Base-by-base conservation (phyloP, 2,888 invertebrate species). In the Agrochola macilenta region DNA sequence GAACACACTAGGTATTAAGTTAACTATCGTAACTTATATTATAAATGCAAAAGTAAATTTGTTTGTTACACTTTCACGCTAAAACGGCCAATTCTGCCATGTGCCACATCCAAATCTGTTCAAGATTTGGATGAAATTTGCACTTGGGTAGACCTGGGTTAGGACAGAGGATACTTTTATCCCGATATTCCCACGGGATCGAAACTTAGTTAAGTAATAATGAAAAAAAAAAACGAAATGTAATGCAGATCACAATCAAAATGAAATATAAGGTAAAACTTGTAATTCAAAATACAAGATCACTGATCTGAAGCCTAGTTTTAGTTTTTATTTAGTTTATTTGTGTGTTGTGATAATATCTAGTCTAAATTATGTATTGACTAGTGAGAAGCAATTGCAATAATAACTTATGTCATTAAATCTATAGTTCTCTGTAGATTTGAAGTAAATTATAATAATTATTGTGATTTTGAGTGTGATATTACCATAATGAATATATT, bases 401-500 rank as follows among this genome's bases (percentile, higher is more conserved):
- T 64, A 69, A 64, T 65, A 71, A 69, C 14, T 20, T n/a, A 69
- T 57, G 49, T 64, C 14, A 26, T 60, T 57, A 30, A 63, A n/a
- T 61, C 26, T 60, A 17, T 58, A 70, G 20, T 76, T 30, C 4
- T 54, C 14, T 61, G 61, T 39, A 46, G 26, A 46, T 43, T 60
- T 60, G 4, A 35, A 71, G 46, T 61, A 14, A 69, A 52, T 66
- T 26, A 43, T 82, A 68, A 58, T 65, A 58, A 69, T 78, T 71
- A 81, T 82, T 88, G 82, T 88, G 76, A 87, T 88, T 82, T 82
- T 83, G 81, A 64, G 72, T 76, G 77, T 87, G 88, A 87, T 85
- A 85, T 84, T 85, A 85, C 58, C 14, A 43, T 74, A 76, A 82
- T 60, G 71, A 82, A 64, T 69, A 54, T 20, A 43, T 63, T 74